Base-by-base conservation (phyloP, 2,797 vertebrate species). In the Tolypeutes matacus region DNA sequence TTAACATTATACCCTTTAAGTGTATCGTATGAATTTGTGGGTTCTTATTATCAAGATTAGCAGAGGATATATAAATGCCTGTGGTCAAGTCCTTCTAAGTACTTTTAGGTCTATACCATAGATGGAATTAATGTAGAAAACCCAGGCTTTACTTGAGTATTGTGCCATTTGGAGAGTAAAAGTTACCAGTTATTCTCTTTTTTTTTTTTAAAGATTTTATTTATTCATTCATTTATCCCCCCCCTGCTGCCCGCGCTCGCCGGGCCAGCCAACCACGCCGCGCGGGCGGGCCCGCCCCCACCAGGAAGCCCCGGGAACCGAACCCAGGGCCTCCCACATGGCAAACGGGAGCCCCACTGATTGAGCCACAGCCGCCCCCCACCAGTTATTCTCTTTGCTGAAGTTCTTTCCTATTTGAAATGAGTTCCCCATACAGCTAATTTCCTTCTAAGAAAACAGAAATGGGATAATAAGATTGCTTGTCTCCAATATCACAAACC, bases 131-230 rank as follows among this genome's bases (percentile, higher is more conserved):
- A 23, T 21, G 12, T 8, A 6, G 69, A 72, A 67, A 75, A 11
- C 7, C 20, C 20, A 29, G n/a, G n/a, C 76, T 73, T 56, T 64
- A 58, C 82, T 51, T 29, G 36, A 73, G 21, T 8, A 1, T 13
- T 20, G n/a, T 49, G 20, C 34, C 9, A 0, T 58, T 12, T 29
- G 76, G 36, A 75, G 53, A 56, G 51, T 7, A n/a, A 31, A 21
- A 39, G 21, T 65, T 7, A 0, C 18, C 76, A 0, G 42, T 31
- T 18, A 2, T 2, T 1, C 27, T 31, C 69, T n/a, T n/a, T n/a
- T n/a, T n/a, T n/a, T n/a, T n/a, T n/a, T n/a, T n/a, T n/a, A n/a
- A n/a, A n/a, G n/a, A n/a, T n/a, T n/a, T n/a, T n/a, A n/a, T n/a
- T n/a, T n/a, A n/a, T n/a, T n/a, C n/a, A n/a, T n/a, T n/a, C n/a